Evolutionary conservation across 2,797 vertebrate species (phyloP).

Genomic region (Hippocampus kuda): DNA sequence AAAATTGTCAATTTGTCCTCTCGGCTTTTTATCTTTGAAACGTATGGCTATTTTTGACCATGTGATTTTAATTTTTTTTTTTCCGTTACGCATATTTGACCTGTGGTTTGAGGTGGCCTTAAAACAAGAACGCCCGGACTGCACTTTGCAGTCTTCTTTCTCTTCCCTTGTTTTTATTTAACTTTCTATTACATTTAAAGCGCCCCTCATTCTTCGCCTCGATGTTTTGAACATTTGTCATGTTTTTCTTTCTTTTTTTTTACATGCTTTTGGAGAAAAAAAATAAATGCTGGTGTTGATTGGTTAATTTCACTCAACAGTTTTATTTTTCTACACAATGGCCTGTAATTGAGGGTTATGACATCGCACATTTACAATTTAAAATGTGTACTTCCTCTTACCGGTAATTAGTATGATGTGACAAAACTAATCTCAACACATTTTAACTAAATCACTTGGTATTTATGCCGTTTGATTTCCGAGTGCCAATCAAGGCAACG

Average conservation of each 20-base stretch:
- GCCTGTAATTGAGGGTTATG: too few species aligned
- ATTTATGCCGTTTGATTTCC: not conserved
- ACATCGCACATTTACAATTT: too few species aligned
- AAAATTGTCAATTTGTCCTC: constrained; percentile 19
- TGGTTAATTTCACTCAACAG: constrained; percentile 16
- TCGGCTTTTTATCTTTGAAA: constrained; percentile 41
- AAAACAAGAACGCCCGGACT: constrained; percentile 54
- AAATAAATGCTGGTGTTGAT: constrained; percentile 66
- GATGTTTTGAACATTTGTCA: constrained; percentile 33
- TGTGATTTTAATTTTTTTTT: constrained; percentile 34
- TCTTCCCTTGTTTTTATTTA: not conserved
- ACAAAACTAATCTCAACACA: too few species aligned
- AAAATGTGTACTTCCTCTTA: too few species aligned
- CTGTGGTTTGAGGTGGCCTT: constrained; percentile 69
- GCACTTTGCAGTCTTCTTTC: constrained; percentile 32
- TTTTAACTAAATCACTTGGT: not conserved
- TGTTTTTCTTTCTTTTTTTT: constrained; percentile 52
- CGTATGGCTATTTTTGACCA: constrained; percentile 46
- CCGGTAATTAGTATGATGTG: too few species aligned
- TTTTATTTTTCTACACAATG: too few species aligned
- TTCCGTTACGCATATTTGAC: constrained; percentile 53
- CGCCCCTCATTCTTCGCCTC: constrained; percentile 53
- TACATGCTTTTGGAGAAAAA: constrained; percentile 67
- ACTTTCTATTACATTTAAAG: constrained; percentile 27
- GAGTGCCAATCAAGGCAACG: too few species aligned